Evolutionary conservation across 2,113 vertebrate species (phyloP), one percentile per base, ranked within the genome.

Genomic region (Oryzias woworae): DNA sequence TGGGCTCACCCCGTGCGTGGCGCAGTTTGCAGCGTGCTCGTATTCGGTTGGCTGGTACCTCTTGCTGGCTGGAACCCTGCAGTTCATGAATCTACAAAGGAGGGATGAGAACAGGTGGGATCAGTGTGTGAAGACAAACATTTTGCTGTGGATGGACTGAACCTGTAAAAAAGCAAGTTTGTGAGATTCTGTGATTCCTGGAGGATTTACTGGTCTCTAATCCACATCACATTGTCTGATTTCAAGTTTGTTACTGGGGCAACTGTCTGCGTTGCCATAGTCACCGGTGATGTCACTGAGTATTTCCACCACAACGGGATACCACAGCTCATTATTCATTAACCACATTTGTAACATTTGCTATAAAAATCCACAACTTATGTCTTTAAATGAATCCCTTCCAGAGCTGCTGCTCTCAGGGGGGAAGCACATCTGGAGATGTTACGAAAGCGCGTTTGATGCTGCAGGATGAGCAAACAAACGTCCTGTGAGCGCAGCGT

Each of bases 1-100:
- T 44, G 7, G 41, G 88, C 96, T 95, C 88, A 98, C 96, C 48
- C 94, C 96, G 0, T 98, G 96, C 5, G 96, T 98, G 78, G 94
- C 95, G 71, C 95, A 97, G 90, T 98, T 98, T 0, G 96, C 96
- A 0, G 94, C 96, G 0, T 98, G 96, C 68, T 98, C 96, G 0
- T 96, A 98, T 41, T 97, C 95, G 0, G 96, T 98, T 2, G 96
- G 96, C 82, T 95, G 95, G 89, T 98, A 98, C 83, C 96, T 85
- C 89, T 92, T 83, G 88, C 94, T 93, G 80, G 94, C 77, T 0
- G 96, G 95, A 8, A 95, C 96, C 14, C 95, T 92, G 81, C 92
- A 92, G 75, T 98, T 98, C 96, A 98, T 98, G 85, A 95, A 98
- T 91, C 96, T 98, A 84, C 52, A 24, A 57, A 82, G 66, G 2